A percentile compares a stretch with the other conserved stretches of the same genome.
Conservation (phyloP, 2,888 invertebrate genomes). For the Polyommatus iphigenia region DNA sequence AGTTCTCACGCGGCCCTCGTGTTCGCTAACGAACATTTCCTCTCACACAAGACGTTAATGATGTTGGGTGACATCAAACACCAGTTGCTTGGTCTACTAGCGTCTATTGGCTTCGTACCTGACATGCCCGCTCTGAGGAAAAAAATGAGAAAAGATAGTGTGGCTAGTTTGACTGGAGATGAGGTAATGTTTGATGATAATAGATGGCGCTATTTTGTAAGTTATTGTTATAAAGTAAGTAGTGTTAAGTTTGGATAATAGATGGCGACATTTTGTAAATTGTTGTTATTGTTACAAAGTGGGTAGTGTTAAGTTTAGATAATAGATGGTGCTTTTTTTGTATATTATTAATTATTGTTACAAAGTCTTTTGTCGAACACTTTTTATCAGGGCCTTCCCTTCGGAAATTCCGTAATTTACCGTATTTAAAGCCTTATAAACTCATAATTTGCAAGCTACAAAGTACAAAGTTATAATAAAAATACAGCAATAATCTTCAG, state of each 20-base stretch:
- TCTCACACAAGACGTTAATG: slow-evolving; percentile 89
- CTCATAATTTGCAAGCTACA: too few species aligned
- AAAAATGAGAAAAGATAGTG: slow-evolving; percentile 82
- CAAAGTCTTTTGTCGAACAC: background rate
- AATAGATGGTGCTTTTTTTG: too few species aligned
- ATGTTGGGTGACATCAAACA: slow-evolving; percentile 94
- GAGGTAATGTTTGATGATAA: slow-evolving; percentile 60
- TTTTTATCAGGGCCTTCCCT: too few species aligned
- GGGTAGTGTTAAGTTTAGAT: too few species aligned
- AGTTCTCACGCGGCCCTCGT: slow-evolving; percentile 86
- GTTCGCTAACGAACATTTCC: slow-evolving; percentile 91
- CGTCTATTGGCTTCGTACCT: slow-evolving; percentile 89
- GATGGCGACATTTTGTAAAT: background rate
- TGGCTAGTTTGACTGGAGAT: slow-evolving; percentile 83
- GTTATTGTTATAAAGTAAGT: background rate
- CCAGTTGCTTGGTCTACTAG: slow-evolving; percentile 87
- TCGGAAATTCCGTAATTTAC: too few species aligned
- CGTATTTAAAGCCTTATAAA: too few species aligned
- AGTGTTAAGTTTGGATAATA: slow-evolving; percentile 29
- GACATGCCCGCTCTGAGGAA: slow-evolving; percentile 79
- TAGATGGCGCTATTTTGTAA: background rate
- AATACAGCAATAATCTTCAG: too few species aligned
- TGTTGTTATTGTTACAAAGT: background rate
- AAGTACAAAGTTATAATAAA: too few species aligned
- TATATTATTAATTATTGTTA: too few species aligned